Evolutionary conservation across 2,888 invertebrate species (phyloP), one percentile per base, ranked within the genome.

Genomic region (Ommatoiulus sabulosus): DNA sequence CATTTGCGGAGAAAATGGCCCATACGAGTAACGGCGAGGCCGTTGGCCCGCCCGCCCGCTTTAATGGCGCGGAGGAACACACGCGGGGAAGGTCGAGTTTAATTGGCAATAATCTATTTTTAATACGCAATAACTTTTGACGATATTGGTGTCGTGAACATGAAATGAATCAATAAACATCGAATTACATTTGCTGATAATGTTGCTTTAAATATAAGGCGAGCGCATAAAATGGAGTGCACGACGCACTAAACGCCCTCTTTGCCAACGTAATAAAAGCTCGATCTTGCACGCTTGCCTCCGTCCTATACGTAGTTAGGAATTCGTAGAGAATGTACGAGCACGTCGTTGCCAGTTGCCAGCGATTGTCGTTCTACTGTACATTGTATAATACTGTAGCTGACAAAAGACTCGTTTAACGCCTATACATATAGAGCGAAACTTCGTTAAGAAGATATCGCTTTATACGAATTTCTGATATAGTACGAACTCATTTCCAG

Each of bases 101-200:
- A 88, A 88, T 88, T 88, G 88, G 88, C 88, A 24, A 88, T 88
- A 72, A 88, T 88, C 88, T 88, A 80, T 88, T 63, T 88, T 88
- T 88, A 88, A 88, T 80, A 88, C 88, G 44, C 48, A 88, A 88
- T 88, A 88, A 88, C 88, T 88, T 88, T 72, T 88, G n/a, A 84
- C 80, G 80, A 88, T 80, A 84, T 88, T 87, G 87, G 87, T 87
- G 87, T 52, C 87, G 57, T 57, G 57, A 87, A 87, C 87, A 87
- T 52, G 46, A 52, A 44, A 57, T 87, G 87, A 87, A 87, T 87
- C 87, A 87, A 87, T 87, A 87, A 87, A 87, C 87, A 57, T 87
- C 87, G 44, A 87, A 57, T 87, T 87, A 52, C 87, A 87, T 87
- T 87, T 24, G 87, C 87, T 87, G 52, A 57, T 87, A 87, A 87